phyloP scores from a whole-genome alignment of 1,140 invertebrate genomes.

The Drosophila ambigua region DNA sequence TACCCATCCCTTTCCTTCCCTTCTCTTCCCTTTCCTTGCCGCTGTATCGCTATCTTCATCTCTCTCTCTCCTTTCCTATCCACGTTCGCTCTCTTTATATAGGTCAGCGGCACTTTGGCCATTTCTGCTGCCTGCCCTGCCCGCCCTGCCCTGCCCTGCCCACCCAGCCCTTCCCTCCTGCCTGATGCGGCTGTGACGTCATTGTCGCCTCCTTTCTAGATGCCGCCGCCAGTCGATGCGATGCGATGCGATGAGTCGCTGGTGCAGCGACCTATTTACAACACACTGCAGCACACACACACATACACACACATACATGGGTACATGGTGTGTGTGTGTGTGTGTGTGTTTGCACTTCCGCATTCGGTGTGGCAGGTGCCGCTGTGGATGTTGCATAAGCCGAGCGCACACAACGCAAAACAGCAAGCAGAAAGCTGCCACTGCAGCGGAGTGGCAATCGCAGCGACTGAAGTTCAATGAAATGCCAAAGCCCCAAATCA shows the following conservation, averaged over 20 bases:
- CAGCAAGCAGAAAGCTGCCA: constrained; percentile 7
- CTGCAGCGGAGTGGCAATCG: constrained; percentile 1
- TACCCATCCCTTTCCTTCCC: background rate
- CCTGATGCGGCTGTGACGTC: constrained; percentile 65
- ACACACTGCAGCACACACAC: constrained; percentile 22
- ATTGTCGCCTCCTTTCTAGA: constrained; percentile 63
- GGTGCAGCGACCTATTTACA: constrained; percentile 71
- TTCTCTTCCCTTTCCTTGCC: background rate
- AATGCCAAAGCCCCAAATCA: constrained; percentile 55
- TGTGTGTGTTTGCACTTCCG: constrained; percentile 53
- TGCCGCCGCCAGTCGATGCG: constrained; percentile 11
- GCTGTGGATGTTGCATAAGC: constrained; percentile 36
- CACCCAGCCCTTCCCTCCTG: background rate
- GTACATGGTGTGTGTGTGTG: background rate
- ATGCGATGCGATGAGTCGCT: constrained; percentile 32
- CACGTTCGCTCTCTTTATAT: constrained; percentile 55
- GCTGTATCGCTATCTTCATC: background rate
- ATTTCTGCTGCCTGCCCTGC: constrained; percentile 1
- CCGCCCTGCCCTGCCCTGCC: too few species aligned
- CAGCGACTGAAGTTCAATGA: constrained; percentile 65
- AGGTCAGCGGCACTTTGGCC: constrained; percentile 69
- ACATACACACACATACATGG: background rate
- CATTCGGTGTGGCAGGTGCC: constrained; percentile 18
- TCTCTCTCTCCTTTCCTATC: background rate
- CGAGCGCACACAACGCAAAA: background rate